Conservation (phyloP, 2,113 vertebrate species). For the Sarotherodon lohbergeri region DNA sequence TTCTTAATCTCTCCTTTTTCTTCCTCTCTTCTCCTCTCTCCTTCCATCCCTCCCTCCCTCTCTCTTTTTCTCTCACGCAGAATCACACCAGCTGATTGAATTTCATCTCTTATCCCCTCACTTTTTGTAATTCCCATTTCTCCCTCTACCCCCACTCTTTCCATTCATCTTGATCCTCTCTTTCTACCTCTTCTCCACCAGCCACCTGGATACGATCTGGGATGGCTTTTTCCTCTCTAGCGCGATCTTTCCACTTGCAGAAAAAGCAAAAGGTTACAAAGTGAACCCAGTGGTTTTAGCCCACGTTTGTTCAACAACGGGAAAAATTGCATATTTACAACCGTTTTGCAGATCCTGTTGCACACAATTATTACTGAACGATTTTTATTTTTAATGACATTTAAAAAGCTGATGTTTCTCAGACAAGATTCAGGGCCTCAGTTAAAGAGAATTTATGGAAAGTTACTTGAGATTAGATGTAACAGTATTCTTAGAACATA, state of each 20-base stretch:
- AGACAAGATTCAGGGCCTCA: background rate
- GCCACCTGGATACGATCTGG: background rate
- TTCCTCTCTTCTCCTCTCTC: background rate
- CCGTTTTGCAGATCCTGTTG: background rate
- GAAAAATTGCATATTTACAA: background rate
- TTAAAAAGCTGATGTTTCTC: background rate
- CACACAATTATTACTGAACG: background rate
- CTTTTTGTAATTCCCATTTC: background rate
- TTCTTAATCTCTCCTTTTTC: background rate
- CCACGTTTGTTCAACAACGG: background rate
- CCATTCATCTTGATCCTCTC: background rate
- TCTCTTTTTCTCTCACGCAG: background rate
- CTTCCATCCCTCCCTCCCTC: background rate
- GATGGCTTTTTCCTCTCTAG: background rate
- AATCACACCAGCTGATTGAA: background rate
- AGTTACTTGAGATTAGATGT: background rate
- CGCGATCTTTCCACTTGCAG: background rate
- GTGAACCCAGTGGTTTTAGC: background rate
- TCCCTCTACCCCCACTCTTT: background rate
- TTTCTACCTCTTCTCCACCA: background rate
- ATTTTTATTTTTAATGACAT: background rate
- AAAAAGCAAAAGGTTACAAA: background rate
- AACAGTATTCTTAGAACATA: background rate
- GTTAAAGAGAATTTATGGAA: background rate
- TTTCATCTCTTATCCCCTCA: background rate